Base-by-base conservation (phyloP, 1,140 invertebrate genomes). In the Hyles euphorbiae region DNA sequence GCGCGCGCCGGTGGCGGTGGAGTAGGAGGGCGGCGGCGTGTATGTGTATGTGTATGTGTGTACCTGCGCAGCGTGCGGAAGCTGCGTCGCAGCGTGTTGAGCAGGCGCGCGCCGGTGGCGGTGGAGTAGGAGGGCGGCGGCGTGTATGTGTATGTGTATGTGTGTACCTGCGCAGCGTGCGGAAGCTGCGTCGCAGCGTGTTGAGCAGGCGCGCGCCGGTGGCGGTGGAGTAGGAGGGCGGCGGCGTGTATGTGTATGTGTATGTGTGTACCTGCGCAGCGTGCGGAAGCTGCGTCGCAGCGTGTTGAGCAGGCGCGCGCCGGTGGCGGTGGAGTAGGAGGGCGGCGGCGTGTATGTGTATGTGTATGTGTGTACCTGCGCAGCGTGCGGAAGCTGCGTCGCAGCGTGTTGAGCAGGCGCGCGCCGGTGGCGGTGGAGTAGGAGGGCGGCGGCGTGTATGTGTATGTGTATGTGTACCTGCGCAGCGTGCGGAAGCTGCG, bases 211-310 rank as follows among this genome's bases (percentile, higher is more conserved):
- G 88, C 68, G 96, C 96, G 8, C 96, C 96, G 1, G 96, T 98
- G 2, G 96, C 96, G 8, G 96, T 97, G 3, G 95, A 96, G 76
- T 97, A 98, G 22, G 95, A 96, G 3, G 96, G 96, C 2, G 96
- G 96, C 6, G 96, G 96, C 1, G 96, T 97, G 76, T 98, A 98
- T n/a, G n/a, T n/a, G n/a, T n/a, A n/a, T n/a, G n/a, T n/a, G n/a
- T n/a, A n/a, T 10, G 10, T 3, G 3, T 4, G n/a, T 22, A 48
- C 87, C 87, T 74, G 54, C 87, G 57, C 10, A 89, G 56, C 4
- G 95, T 91, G 45, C 95, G 89, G 47, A 96, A 93, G 74, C 95
- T 96, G 43, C 95, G 87, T n/a, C 95, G 82, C 34, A 97, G 91
- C 72, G 95, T 96, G 70, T 95, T 93, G 1, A 95, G 90, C 36